These are phyloP conservation scores for Chamaea fasciata DNA, from an alignment of 2,113 vertebrate genomes.

Conservation along the genomic window DNA sequence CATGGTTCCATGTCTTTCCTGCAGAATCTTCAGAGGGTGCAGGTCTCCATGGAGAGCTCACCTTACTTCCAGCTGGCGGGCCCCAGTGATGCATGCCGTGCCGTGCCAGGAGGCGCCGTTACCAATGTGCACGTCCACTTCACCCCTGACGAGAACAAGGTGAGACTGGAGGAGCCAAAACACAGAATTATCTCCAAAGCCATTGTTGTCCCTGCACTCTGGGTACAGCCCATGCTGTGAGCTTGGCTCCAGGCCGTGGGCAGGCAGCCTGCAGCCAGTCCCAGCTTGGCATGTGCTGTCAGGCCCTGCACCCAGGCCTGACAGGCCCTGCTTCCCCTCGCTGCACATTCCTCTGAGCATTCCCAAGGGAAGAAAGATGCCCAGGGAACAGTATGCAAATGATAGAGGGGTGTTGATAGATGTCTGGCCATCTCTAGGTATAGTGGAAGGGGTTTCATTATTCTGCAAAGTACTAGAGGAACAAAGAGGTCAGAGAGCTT, in stretches of 20 bases:
- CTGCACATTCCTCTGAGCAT: background rate
- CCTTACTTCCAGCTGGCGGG: constrained; percentile 77
- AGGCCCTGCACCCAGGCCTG: background rate
- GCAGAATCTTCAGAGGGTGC: constrained; percentile 76
- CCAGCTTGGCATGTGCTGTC: background rate
- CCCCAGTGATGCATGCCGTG: constrained; percentile 51
- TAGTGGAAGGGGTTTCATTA: no score
- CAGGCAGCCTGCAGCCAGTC: background rate
- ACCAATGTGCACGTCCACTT: constrained; percentile 77
- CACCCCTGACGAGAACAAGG: constrained; percentile 82
- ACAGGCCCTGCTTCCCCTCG: background rate
- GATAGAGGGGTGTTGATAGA: no score
- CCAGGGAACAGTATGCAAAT: no score
- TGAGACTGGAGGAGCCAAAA: constrained; percentile 17
- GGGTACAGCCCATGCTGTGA: background rate
- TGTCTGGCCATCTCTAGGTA: no score
- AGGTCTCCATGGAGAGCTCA: constrained; percentile 74
- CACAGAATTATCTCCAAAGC: background rate
- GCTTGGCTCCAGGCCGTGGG: background rate
- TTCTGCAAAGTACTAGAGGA: no score
- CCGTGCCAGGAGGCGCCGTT: constrained; percentile 76
- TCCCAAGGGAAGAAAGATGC: background rate
- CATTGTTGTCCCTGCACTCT: background rate
- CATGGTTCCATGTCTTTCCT: background rate
- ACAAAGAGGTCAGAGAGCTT: no score